Evolutionary conservation across 2,888 invertebrate species (phyloP).

Genomic region (Steromphala cineraria): DNA sequence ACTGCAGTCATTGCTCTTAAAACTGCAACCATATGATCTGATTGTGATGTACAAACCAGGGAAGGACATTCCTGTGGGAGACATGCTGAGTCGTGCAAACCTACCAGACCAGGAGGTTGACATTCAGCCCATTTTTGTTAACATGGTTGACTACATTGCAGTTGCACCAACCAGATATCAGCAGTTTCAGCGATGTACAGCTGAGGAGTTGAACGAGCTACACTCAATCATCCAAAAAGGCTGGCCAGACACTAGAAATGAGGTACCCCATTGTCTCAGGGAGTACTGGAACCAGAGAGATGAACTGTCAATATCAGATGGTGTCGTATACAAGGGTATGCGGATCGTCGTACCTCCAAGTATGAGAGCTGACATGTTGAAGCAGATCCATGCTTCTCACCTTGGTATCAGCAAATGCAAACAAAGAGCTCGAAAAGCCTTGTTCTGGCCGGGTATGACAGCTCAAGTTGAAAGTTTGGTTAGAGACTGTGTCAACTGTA

Average conservation of each 20-base stretch:
- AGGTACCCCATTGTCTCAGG: neutral
- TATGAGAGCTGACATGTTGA: neutral
- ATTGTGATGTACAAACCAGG: slow-evolving; percentile 28
- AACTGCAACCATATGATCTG: slow-evolving; percentile 34
- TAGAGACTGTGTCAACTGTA: neutral
- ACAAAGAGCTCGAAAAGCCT: neutral
- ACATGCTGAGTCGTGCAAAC: slow-evolving; percentile 26
- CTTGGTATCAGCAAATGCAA: neutral
- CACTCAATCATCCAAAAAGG: slow-evolving; percentile 3
- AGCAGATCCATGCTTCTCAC: neutral
- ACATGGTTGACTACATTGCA: slow-evolving; percentile 25
- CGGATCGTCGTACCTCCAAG: neutral
- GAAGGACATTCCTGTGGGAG: slow-evolving; percentile 26
- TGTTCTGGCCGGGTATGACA: slow-evolving; percentile 4
- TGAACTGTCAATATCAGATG: neutral
- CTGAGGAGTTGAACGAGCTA: slow-evolving; percentile 19
- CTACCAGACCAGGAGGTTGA: slow-evolving; percentile 13
- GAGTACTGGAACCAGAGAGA: neutral
- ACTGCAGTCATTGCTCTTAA: slow-evolving; percentile 31
- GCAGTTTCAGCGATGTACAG: slow-evolving; percentile 13
- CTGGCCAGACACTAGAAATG: neutral
- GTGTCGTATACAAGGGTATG: neutral
- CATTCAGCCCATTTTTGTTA: slow-evolving; percentile 15
- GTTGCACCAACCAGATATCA: neutral
- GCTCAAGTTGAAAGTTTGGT: neutral